Evolutionary conservation across 2,797 vertebrate genomes (phyloP), one percentile per base, ranked within the genome.

Genomic region (Emydoidea blandingii): DNA sequence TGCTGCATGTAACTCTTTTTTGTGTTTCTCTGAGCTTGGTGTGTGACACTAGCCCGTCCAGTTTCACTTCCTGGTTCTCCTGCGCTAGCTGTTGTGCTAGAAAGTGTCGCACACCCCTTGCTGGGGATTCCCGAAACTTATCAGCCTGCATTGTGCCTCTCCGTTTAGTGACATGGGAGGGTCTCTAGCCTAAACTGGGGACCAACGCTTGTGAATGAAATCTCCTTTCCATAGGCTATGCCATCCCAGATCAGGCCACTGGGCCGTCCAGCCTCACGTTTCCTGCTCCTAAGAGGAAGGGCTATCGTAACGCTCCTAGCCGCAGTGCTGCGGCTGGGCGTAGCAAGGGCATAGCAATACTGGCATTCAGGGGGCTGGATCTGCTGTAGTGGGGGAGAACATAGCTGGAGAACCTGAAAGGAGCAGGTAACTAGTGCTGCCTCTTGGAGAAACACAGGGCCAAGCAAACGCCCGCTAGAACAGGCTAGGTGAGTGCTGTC

Each of bases 401-500:
- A 8, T 4, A 15, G 59, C 31, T 65, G 56, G 27, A 57, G 56
- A 29, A 62, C 14, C 2, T 6, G 34, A 68, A 68, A 10, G 18
- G 62, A n/a, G 18, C 34, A 68, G 8, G 34, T 68, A 34, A 68
- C 65, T 21, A 37, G 16, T 5, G 65, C 8, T 37, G 65, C 18
- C 4, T 10, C n/a, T 68, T 37, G 65, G 65, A 68, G 65, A 68
- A 37, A 68, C n/a, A 21, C n/a, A 37, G 34, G 29, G 65, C 65
- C n/a, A 5, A 68, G n/a, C 65, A 9, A 9, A 8, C 1, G 9
- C 18, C n/a, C 3, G 1, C n/a, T 21, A 10, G 65, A 37, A 11
- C n/a, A 9, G 65, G 65, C 18, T 19, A 37, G 65, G 10, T 9
- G n/a, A 19, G n/a, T 21, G 34, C 34, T 18, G 34, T 8, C 15